A percentile compares a stretch with the other conserved stretches of the same genome.
phyloP scores from a whole-genome alignment of 2,113 vertebrate species.

The Ammodytes dubius region DNA sequence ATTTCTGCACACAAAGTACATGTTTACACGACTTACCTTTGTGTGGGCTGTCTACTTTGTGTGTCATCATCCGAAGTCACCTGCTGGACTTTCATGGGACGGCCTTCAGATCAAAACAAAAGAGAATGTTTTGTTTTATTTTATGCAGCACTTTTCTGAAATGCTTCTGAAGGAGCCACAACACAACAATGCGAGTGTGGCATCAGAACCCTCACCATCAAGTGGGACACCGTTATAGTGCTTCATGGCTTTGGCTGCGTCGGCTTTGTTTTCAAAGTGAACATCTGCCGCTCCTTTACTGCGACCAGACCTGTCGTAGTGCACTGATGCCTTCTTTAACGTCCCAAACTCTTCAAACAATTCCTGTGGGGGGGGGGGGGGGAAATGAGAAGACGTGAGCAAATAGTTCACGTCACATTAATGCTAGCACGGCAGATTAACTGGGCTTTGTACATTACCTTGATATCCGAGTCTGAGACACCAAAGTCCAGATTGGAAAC shows the following conservation, averaged over 20 bases:
- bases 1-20: not conserved
- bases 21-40: slow-evolving; percentile 83
- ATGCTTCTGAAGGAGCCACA: not conserved
- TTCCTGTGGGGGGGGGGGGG: slow-evolving; percentile 81
- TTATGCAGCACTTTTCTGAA: not conserved
- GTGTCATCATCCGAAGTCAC: slow-evolving; percentile 91
- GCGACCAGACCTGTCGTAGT: slow-evolving; percentile 95
- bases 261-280: slow-evolving; percentile 93
- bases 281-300: slow-evolving; percentile 96
- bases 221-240: slow-evolving; percentile 97
- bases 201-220: slow-evolving; percentile 87
- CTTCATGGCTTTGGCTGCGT: slow-evolving; percentile 96
- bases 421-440: rapidly evolving
- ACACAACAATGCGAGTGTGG: rapidly evolving
- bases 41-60: slow-evolving; percentile 87
- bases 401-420: rapidly evolving
- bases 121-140: not conserved
- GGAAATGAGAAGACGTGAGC: not conserved
- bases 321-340: slow-evolving; percentile 92
- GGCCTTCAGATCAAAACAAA: slow-evolving; percentile 81
- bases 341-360: slow-evolving; percentile 95
- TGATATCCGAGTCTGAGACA: slow-evolving; percentile 95
- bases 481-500: slow-evolving; percentile 97
- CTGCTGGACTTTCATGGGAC: slow-evolving; percentile 97
- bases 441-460: slow-evolving; percentile 79